phyloP scores from a whole-genome alignment of 2,797 vertebrate genomes.

The Tauraco hartlaubi region DNA sequence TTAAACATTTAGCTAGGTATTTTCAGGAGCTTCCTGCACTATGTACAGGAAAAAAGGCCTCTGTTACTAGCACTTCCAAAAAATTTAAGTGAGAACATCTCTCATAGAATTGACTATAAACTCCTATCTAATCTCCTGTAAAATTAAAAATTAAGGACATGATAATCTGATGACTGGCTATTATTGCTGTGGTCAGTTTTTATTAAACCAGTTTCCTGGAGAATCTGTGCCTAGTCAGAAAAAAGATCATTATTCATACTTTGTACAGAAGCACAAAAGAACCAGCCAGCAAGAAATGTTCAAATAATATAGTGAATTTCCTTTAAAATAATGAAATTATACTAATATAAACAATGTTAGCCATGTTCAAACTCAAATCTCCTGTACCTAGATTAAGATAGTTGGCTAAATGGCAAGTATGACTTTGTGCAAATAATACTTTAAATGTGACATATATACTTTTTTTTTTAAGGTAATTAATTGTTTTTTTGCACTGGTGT shows the following conservation, averaged over 20 bases:
- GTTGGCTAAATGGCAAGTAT: neutral
- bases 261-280: neutral
- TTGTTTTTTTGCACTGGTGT: neutral
- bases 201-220: neutral
- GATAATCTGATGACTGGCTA: neutral
- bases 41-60: neutral
- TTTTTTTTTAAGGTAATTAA: too few relatives aligned
- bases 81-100: neutral
- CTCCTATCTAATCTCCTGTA: neutral
- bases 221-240: neutral
- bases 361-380: neutral
- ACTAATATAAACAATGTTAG: neutral
- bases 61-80: neutral
- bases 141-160: conserved; percentile 17
- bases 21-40: neutral
- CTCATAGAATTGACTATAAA: neutral
- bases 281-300: neutral
- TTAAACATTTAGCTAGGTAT: neutral
- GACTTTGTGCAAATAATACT: neutral
- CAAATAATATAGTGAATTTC: neutral
- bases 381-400: neutral
- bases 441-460: neutral
- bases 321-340: conserved; percentile 10
- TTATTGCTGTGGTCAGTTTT: neutral
- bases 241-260: neutral